Conservation (phyloP, 1,140 invertebrate genomes). For the Nomia melanderi region DNA sequence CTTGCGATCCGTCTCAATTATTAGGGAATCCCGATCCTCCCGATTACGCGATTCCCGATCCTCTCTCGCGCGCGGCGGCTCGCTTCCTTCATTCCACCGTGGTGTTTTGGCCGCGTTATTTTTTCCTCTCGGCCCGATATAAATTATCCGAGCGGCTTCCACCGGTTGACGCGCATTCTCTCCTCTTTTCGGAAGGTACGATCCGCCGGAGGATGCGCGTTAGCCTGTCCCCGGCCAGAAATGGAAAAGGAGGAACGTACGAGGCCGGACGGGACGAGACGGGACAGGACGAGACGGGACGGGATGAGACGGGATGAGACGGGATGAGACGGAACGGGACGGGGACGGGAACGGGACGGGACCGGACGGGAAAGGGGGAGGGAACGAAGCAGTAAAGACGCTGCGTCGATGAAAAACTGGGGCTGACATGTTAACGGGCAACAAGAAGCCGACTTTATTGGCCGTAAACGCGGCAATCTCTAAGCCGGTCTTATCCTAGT, state of each 20-base stretch:
- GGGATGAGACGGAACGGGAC: no score
- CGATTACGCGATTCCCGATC: neutral
- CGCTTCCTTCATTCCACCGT: neutral
- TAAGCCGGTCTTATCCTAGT: constrained; percentile 72
- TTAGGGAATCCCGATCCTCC: constrained; percentile 8
- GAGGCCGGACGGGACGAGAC: neutral
- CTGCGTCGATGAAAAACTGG: constrained; percentile 74
- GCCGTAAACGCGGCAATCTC: constrained; percentile 75
- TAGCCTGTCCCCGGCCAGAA: constrained; percentile 4
- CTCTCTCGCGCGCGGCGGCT: neutral
- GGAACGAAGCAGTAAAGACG: constrained; percentile 45
- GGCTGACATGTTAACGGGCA: constrained; percentile 77
- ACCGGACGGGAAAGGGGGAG: neutral
- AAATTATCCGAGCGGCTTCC: neutral
- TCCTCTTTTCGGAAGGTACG: neutral
- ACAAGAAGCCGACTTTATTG: constrained; percentile 79
- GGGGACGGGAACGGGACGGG: no score
- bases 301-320: no score
- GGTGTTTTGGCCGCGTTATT: neutral
- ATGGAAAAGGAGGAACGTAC: constrained; percentile 22
- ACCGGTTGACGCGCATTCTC: neutral
- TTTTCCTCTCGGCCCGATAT: neutral
- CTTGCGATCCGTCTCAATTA: constrained; percentile 12
- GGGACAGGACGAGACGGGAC: no score
- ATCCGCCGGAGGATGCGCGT: neutral